Conservation (phyloP, 2,113 vertebrate species). For the Cyprinodon tularosa region DNA sequence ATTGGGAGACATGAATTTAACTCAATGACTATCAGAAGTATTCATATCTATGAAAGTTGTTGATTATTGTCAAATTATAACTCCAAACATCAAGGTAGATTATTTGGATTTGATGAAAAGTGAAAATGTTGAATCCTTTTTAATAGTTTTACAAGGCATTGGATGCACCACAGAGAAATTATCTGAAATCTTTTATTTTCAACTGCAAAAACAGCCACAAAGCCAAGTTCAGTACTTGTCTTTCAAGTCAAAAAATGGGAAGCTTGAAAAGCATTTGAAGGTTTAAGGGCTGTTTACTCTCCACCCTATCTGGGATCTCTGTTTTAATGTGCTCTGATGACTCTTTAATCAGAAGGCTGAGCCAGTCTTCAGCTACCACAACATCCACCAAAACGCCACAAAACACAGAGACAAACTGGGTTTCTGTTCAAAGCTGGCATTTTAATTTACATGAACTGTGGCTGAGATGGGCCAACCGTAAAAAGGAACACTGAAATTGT, state of each 20-base stretch:
- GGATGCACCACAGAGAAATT: neutral
- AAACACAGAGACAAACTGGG: constrained; percentile 10
- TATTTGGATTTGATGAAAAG: neutral
- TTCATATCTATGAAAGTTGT: too few species aligned
- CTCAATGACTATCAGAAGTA: too few species aligned
- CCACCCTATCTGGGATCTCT: neutral
- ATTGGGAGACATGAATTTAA: too few species aligned
- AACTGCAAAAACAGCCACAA: neutral
- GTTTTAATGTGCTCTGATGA: neutral
- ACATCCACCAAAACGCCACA: constrained; percentile 4
- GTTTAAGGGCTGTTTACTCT: neutral
- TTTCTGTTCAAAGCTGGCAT: constrained; percentile 23
- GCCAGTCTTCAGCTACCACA: constrained; percentile 5
- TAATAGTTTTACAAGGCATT: neutral
- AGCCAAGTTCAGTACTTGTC: neutral
- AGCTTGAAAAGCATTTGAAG: neutral
- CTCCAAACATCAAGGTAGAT: too few species aligned
- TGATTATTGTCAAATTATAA: too few species aligned
- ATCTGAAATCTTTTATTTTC: neutral
- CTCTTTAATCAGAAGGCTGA: neutral
- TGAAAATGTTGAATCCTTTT: neutral
- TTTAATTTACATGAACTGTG: constrained; percentile 47
- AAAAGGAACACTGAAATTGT: constrained; percentile 58
- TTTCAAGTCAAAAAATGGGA: neutral
- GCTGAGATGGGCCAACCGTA: constrained; percentile 31